Conservation (phyloP, 2,113 vertebrate species). For the Electrona antarctica region DNA sequence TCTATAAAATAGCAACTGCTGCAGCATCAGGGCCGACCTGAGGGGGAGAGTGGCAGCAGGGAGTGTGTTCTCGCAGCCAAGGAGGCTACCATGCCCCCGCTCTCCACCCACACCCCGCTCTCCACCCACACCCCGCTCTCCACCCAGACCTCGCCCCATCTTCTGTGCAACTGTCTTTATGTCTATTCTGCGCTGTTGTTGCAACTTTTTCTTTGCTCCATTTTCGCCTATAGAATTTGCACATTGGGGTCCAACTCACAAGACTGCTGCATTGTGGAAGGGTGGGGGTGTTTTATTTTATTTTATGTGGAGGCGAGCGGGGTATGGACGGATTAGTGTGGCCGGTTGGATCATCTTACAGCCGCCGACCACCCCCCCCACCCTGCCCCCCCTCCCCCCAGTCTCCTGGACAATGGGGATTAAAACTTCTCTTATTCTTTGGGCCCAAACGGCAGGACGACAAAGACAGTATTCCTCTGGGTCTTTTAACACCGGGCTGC, state of each 20-base stretch:
- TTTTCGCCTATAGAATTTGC: constrained; percentile 83
- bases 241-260: constrained; percentile 82
- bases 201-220: constrained; percentile 83
- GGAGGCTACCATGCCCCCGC: constrained; percentile 63
- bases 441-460: constrained; percentile 81
- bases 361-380: constrained; percentile 76
- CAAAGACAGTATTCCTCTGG: constrained; percentile 87
- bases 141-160: constrained; percentile 71
- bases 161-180: constrained; percentile 81
- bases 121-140: constrained; percentile 72
- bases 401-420: constrained; percentile 84
- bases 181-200: constrained; percentile 81
- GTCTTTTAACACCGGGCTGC: constrained; percentile 84
- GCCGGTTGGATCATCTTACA: constrained; percentile 86
- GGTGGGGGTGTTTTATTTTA: constrained; percentile 67
- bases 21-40: constrained; percentile 66
- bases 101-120: constrained; percentile 71
- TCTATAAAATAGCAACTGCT: constrained; percentile 81
- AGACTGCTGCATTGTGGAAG: constrained; percentile 79
- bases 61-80: constrained; percentile 61
- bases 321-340: constrained; percentile 83
- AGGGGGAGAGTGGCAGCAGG: constrained; percentile 60
- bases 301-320: constrained; percentile 78
- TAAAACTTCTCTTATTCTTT: constrained; percentile 87
- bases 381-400: constrained; percentile 61